Base-by-base conservation (phyloP, 2,888 invertebrate genomes). In the Synanthedon vespiformis region DNA sequence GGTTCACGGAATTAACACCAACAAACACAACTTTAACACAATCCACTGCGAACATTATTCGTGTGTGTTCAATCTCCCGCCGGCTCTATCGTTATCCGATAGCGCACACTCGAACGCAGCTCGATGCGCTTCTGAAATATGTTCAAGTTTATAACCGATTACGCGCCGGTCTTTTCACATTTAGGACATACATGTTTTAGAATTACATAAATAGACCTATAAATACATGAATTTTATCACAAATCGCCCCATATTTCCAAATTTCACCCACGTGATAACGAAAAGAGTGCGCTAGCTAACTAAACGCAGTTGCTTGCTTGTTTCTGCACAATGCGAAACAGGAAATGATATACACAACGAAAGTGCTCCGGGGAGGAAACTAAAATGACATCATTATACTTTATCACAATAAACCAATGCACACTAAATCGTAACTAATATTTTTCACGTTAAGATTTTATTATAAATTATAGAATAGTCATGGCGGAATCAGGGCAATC, bases 201-300 rank as follows among this genome's bases (percentile, higher is more conserved):
- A 55, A 55, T 56, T 53, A 50, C 54, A 56, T 13, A 53, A 58
- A 58, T 52, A 49, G 51, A 58, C 58, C 54, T 53, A 58, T 58
- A 61, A 58, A 63, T 60, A 58, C 55, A 58, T 51, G 58, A 65
- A 68, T 66, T 59, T 59, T 57, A 58, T 61, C 57, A 61, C 61
- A 61, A 55, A 60, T 55, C 68, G 65, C 64, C 60, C 64, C 65
- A 68, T 68, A 73, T 77, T 77, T 80, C 74, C 69, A 86, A 82
- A 83, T 79, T 78, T 77, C 72, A 82, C 86, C 88, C 88, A 88
- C 88, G 88, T 88, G 88, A 88, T 88, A 83, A 80, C 73, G 74
- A 82, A 22, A 79, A 78, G 75, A 79, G 75, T 81, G 74, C 72
- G 75, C 80, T 79, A 80, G 64, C 55, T 34, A 22, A 10, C 34